phyloP scores from a whole-genome alignment of 2,888 invertebrate genomes.

The Lycocerus yunnanus region DNA sequence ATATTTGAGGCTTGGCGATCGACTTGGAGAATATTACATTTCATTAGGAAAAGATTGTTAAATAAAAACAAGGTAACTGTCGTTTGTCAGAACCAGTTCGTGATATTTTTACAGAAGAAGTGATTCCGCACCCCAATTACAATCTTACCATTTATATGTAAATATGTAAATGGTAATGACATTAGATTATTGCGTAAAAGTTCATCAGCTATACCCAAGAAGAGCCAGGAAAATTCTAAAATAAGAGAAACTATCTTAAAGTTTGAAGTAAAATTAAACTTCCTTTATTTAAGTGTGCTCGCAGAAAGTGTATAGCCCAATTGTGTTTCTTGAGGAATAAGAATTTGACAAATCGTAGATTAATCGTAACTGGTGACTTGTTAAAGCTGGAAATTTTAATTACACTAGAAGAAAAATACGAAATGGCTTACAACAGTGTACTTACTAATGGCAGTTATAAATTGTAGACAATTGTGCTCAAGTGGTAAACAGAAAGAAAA shows the following conservation, averaged over 20 bases:
- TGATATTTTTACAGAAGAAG: conserved; percentile 58
- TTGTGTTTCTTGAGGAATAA: conserved; percentile 55
- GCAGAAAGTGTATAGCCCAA: conserved; percentile 55
- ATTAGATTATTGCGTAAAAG: conserved; percentile 52
- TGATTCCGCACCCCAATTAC: conserved; percentile 57
- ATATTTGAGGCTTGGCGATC: conserved; percentile 59
- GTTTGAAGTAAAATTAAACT: not conserved
- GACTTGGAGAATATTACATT: conserved; percentile 67
- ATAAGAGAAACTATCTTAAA: not conserved
- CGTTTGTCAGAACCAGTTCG: conserved; percentile 56
- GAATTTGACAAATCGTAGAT: conserved; percentile 57
- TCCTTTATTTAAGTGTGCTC: not conserved
- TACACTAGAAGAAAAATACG: too few relatives aligned
- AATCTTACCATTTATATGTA: not conserved
- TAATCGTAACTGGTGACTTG: conserved; percentile 74
- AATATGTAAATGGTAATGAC: too few relatives aligned
- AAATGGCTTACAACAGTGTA: too few relatives aligned
- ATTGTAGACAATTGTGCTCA: too few relatives aligned
- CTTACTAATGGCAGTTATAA: too few relatives aligned
- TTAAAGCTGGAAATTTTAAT: too few relatives aligned
- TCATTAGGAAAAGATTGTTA: conserved; percentile 56
- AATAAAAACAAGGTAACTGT: not conserved
- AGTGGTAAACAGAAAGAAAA: too few relatives aligned
- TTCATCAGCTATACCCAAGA: conserved; percentile 52
- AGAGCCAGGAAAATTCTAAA: conserved; percentile 35